Evolutionary conservation across 2,113 vertebrate species (phyloP).

Genomic region (Collichthys lucidus): DNA sequence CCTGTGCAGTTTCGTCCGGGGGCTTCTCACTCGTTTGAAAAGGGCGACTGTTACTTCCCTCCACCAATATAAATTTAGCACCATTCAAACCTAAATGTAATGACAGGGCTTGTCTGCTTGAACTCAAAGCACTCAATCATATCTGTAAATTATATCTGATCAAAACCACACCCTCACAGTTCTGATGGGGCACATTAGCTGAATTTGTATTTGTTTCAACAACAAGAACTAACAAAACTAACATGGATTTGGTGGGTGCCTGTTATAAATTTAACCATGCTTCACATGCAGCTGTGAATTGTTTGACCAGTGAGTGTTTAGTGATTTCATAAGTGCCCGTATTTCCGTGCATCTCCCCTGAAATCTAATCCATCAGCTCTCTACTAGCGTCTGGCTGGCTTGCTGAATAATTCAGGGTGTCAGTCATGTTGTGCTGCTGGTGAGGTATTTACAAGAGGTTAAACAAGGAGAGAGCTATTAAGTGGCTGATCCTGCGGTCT

Average conservation of each 20-base stretch:
- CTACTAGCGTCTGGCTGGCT: not conserved
- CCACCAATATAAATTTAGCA: not conserved
- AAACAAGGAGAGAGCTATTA: not conserved
- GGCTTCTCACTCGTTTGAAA: not conserved
- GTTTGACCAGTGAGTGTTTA: not conserved
- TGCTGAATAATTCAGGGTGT: constrained; percentile 11
- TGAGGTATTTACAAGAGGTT: constrained; percentile 3
- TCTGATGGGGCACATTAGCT: not conserved
- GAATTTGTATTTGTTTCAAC: too few species aligned
- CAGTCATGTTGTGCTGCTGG: not conserved
- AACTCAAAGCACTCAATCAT: not conserved
- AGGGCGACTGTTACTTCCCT: not conserved
- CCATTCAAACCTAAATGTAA: not conserved
- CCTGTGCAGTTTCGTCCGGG: not conserved
- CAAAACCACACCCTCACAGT: not conserved
- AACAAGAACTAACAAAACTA: too few species aligned
- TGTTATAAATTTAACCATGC: not conserved
- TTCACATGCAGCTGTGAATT: not conserved
- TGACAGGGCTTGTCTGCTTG: not conserved
- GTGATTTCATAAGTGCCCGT: not conserved
- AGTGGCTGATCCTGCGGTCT: not conserved
- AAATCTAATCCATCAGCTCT: constrained; percentile 1
- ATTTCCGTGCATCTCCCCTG: not conserved
- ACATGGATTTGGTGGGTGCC: too few species aligned
- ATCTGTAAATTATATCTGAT: not conserved